Evolutionary conservation across 1,140 invertebrate genomes (phyloP).

Genomic region (Drosophila chauvacae): DNA sequence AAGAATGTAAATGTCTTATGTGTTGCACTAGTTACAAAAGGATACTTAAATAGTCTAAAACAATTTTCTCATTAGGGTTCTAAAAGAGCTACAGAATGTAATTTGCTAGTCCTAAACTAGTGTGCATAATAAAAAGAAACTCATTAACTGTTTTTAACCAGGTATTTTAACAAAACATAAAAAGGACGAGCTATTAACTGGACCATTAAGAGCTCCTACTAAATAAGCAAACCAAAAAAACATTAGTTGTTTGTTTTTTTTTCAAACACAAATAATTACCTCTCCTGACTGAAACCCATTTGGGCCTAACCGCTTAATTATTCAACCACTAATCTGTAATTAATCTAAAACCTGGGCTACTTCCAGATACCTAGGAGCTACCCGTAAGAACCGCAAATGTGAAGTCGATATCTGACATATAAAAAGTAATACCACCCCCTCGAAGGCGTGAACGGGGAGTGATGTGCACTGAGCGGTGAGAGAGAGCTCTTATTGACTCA

Average conservation of each 20-base stretch:
- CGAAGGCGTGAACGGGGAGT: constrained; percentile 22
- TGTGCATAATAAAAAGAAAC: too few species aligned
- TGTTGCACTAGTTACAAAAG: not conserved
- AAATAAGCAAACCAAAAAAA: not conserved
- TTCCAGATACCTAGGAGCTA: constrained; percentile 11
- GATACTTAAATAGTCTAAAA: not conserved
- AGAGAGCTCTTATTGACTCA: constrained; percentile 43
- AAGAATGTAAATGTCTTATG: constrained; percentile 60
- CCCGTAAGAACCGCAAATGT: constrained; percentile 21
- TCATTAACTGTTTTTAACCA: constrained; percentile 1
- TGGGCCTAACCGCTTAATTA: constrained; percentile 58
- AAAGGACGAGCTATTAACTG: not conserved
- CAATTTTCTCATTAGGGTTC: constrained; percentile 2
- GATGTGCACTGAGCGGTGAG: constrained; percentile 3
- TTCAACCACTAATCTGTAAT: constrained; percentile 52
- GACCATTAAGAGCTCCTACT: not conserved
- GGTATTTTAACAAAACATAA: too few species aligned
- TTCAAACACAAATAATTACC: not conserved
- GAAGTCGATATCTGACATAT: constrained; percentile 4
- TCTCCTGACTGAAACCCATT: constrained; percentile 37
- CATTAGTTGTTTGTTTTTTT: constrained; percentile 5
- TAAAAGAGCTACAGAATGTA: not conserved
- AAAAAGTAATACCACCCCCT: not conserved
- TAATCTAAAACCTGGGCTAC: constrained; percentile 50
- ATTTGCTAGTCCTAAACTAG: not conserved